These are phyloP conservation scores for Calyptomena viridis DNA, from an alignment of 2,113 vertebrate species.

Conservation along the genomic window DNA sequence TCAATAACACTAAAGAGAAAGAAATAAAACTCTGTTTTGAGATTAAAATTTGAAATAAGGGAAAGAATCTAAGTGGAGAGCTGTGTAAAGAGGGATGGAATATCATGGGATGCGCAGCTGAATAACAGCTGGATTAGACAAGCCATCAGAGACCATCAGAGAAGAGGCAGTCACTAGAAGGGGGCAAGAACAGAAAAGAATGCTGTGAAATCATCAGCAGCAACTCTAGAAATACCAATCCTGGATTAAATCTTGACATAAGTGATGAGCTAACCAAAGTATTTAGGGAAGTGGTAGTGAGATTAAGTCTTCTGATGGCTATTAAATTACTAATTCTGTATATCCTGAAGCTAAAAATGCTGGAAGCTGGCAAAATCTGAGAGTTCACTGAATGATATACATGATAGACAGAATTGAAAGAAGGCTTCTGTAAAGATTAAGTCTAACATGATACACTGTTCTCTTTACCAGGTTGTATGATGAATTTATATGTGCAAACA, in stretches of 20 bases:
- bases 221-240: background rate
- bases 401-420: background rate
- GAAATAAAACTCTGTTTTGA: background rate
- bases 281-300: background rate
- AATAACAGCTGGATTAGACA: background rate
- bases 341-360: background rate
- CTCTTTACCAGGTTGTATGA: background rate
- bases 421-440: background rate
- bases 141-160: background rate
- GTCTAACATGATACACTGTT: background rate
- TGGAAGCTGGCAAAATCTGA: background rate
- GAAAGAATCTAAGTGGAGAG: background rate
- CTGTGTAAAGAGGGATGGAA: background rate
- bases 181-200: background rate
- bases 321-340: background rate
- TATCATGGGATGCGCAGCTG: background rate
- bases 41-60: background rate
- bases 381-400: background rate
- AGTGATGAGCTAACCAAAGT: background rate
- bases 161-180: background rate
- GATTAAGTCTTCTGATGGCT: background rate
- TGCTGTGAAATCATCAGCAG: background rate
- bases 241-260: background rate
- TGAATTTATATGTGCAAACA: background rate
- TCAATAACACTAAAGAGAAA: background rate